phyloP scores from a whole-genome alignment of 1,140 invertebrate genomes.

The Thaumatotibia leucotreta region DNA sequence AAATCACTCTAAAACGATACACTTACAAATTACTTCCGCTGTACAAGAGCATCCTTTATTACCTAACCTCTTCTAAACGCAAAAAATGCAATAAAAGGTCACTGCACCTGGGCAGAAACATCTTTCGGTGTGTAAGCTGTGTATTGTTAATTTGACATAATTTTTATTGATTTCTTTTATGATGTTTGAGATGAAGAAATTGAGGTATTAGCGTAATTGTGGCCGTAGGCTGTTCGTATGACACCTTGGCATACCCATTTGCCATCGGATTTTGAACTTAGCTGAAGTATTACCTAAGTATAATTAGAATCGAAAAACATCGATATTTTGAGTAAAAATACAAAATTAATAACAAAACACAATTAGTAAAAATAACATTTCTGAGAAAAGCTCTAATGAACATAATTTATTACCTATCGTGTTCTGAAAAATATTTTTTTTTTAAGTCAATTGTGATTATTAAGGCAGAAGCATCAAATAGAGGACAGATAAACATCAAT shows the following conservation, averaged over 20 bases:
- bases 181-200: neutral
- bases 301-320: too few species aligned
- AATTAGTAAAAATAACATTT: too few species aligned
- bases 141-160: slow-evolving; percentile 1
- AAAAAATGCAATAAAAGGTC: slow-evolving; percentile 24
- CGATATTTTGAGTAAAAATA: too few species aligned
- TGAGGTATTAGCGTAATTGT: neutral
- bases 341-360: too few species aligned
- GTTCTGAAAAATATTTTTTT: too few species aligned
- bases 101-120: slow-evolving; percentile 34
- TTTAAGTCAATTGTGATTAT: too few species aligned
- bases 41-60: slow-evolving; percentile 33
- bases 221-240: neutral
- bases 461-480: too few species aligned
- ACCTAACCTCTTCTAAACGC: slow-evolving; percentile 20
- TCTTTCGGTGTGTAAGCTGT: slow-evolving; percentile 2
- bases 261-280: too few species aligned
- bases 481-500: too few species aligned
- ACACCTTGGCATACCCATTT: neutral
- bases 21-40: slow-evolving; percentile 42
- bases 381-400: too few species aligned
- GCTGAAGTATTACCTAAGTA: too few species aligned
- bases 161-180: slow-evolving; percentile 8
- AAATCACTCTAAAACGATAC: neutral
- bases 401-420: too few species aligned